These are phyloP conservation scores for Enteromius viviparus DNA, from an alignment of 2,797 vertebrate genomes.

Conservation along the genomic window DNA sequence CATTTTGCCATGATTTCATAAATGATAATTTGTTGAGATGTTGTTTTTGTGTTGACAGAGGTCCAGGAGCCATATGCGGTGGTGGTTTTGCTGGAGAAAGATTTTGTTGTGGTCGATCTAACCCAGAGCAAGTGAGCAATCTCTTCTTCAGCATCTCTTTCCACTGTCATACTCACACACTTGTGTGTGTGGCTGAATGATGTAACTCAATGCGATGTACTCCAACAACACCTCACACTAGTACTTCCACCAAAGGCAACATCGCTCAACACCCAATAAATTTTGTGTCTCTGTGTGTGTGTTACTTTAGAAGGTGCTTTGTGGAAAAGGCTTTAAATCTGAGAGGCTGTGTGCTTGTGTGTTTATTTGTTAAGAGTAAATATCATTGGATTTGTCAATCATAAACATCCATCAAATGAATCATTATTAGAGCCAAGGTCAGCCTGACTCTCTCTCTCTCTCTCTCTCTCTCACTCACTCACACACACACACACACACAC, in stretches of 20 bases:
- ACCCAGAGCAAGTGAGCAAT: slow-evolving; percentile 60
- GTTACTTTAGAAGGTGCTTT: slow-evolving; percentile 12
- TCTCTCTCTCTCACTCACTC: background rate
- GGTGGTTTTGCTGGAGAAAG: slow-evolving; percentile 95
- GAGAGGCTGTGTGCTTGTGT: background rate
- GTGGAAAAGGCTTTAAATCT: background rate
- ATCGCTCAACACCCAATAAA: slow-evolving; percentile 1
- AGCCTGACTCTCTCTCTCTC: background rate
- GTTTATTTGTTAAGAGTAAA: slow-evolving; percentile 20
- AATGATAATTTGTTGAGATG: slow-evolving; percentile 18
- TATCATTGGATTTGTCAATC: slow-evolving; percentile 27
- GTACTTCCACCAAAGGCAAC: slow-evolving; percentile 37
- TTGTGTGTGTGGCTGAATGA: slow-evolving; percentile 23
- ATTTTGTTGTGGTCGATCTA: slow-evolving; percentile 95
- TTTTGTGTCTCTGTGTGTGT: slow-evolving; percentile 14
- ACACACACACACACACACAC: background rate
- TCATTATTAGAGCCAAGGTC: slow-evolving; percentile 38
- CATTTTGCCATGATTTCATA: slow-evolving; percentile 15
- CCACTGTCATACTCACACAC: background rate
- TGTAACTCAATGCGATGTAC: slow-evolving; percentile 39
- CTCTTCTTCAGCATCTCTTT: background rate
- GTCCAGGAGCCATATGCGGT: slow-evolving; percentile 97
- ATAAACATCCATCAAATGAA: slow-evolving; percentile 33
- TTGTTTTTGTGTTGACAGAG: slow-evolving; percentile 77
- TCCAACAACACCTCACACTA: slow-evolving; percentile 33